Evolutionary conservation across 2,797 vertebrate genomes (phyloP), one percentile per base, ranked within the genome.

Genomic region (Acomys russatus): DNA sequence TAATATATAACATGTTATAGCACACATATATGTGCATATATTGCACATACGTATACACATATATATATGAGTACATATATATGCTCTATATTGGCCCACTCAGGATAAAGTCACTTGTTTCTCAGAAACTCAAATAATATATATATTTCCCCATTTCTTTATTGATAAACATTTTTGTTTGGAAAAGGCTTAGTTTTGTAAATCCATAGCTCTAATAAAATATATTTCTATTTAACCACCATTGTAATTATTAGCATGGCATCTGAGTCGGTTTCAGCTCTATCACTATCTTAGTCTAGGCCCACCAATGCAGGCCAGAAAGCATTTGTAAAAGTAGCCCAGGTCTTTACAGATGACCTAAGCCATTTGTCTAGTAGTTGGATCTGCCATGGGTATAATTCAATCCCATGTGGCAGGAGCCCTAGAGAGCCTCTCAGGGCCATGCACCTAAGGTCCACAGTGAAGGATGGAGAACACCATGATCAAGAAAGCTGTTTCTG

Each of bases 161-260:
- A 86, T 86, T 51, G 78, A 77, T 86, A 77, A 66, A 1, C n/a
- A 86, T 66, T 96, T 94, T 49, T 79, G 73, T 33, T 85, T 17
- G 79, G 63, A 59, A n/a, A 84, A 74, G 83, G 38, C 20, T 9
- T 44, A 54, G 12, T 76, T 66, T 95, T 76, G 2, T 90, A 86
- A 88, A 64, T 12, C 61, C 51, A 9, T 44, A 51, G 10, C 17
- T 90, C 30, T 71, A 70, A 79, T 54, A 54, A 79, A 89, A 88
- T 6, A 22, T 71, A 88, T 80, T 95, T 92, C 74, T 56, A 49
- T 54, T 89, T 33, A 90, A 12, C 11, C 54, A 38, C 18, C 71
- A 61, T 1, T 28, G 1, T 86, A 68, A 38, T 12, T 51, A 17
- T 71, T 14, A 56, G 44, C 49, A 68, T 35, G 30, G 88, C 56